A percentile compares a stretch with the other conserved stretches of the same genome.
These are phyloP conservation scores for Dissostichus mawsoni DNA, from an alignment of 2,113 vertebrate species.

Conservation along the genomic window DNA sequence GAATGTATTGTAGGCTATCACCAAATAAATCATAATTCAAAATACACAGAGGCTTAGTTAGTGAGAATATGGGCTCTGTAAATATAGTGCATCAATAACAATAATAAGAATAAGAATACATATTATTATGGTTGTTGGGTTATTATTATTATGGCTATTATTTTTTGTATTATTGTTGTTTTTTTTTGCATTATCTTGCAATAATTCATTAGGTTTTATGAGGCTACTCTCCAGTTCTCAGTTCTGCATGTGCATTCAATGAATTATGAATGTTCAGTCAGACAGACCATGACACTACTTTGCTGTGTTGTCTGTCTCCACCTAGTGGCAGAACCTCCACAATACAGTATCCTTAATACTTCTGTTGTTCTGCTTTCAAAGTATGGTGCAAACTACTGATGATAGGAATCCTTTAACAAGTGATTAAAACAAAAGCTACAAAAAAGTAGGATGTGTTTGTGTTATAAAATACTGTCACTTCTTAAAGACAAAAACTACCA, in stretches of 20 bases:
- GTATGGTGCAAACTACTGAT: not conserved
- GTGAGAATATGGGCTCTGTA: not conserved
- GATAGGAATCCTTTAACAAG: not conserved
- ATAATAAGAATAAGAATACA: too few relatives aligned
- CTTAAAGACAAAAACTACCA: not conserved
- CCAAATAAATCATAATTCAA: not conserved
- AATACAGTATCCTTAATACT: not conserved
- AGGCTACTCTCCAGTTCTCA: not conserved
- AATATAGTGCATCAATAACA: not conserved
- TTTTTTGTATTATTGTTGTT: too few relatives aligned
- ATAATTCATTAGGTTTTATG: not conserved
- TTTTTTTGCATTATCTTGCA: not conserved
- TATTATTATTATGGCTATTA: too few relatives aligned
- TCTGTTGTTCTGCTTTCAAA: not conserved
- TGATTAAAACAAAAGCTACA: not conserved
- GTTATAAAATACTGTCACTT: not conserved
- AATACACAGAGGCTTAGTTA: not conserved
- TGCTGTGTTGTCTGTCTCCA: constrained; percentile 56
- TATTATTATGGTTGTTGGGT: too few relatives aligned
- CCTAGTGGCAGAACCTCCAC: constrained; percentile 41
- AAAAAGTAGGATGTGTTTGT: not conserved
- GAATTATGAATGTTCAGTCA: constrained; percentile 1
- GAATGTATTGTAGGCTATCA: constrained; percentile 23
- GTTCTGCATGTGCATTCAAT: not conserved
- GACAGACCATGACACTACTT: not conserved